Conservation (phyloP, 2,113 vertebrate genomes). For the Phasianus colchicus region DNA sequence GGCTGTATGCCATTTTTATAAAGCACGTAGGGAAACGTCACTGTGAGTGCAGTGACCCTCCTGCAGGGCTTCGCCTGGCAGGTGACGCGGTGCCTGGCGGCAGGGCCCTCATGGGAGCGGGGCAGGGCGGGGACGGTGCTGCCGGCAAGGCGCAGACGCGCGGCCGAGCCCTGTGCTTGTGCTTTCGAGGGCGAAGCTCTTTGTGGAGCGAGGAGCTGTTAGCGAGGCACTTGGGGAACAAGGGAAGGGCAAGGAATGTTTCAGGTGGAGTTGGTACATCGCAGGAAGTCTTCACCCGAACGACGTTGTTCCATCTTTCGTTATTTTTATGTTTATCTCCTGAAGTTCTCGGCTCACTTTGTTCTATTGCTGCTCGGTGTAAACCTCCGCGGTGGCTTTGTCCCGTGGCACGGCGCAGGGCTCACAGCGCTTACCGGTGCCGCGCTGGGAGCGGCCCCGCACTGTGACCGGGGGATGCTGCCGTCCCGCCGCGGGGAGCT, state of each 20-base stretch:
- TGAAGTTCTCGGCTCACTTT: not conserved
- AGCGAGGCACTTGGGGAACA: fast-evolving
- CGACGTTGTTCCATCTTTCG: too few relatives aligned
- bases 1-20: too few relatives aligned
- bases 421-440: too few relatives aligned
- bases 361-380: not conserved
- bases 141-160: fast-evolving
- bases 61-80: not conserved
- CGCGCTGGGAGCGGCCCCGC: not conserved
- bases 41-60: not conserved
- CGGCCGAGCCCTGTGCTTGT: fast-evolving
- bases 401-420: not conserved
- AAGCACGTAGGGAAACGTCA: not conserved
- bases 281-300: fast-evolving
- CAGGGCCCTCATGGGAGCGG: not conserved
- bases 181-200: not conserved
- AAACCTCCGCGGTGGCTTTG: not conserved
- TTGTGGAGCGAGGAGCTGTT: too few relatives aligned
- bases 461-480: too few relatives aligned
- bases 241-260: fast-evolving
- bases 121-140: not conserved
- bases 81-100: not conserved
- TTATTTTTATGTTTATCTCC: not conserved
- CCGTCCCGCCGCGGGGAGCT: too few relatives aligned
- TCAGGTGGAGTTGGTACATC: not conserved